Base-by-base conservation (phyloP, 64 coral and sea anemone species). In the Cladopsammia gracilis region DNA sequence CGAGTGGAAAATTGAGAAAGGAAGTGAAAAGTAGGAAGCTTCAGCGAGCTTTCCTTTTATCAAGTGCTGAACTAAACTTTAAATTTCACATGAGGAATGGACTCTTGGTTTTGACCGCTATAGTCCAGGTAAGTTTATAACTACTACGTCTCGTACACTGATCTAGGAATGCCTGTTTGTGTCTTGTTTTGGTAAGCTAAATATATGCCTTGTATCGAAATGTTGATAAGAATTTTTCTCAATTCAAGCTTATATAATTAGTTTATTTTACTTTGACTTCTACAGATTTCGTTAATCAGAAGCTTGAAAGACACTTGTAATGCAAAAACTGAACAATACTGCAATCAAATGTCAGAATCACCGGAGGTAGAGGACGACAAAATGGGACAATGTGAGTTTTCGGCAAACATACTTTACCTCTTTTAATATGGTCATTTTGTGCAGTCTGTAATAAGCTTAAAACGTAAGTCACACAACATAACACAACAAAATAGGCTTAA, bases 361-460 rank as follows among this genome's bases (percentile, higher is more conserved):
- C 18, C 3, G 64, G 80, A 84, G 18, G 2, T 7, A 84, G 46
- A 84, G 44, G 13, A 66, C 3, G 61, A 84, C 62, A 47, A 68
- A 8, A 84, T 84, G 80, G 80, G 80, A 1, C 80, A 84, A 84
- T 13, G 80, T 84, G 62, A 84, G 80, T 84, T 84, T 25, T 45
- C 46, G 5, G 5, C 18, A 14, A 44, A 9, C 71, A 34, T 0
- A 34, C 34, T 34, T 34, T 34, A 34, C 34, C 34, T 34, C 34
- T 34, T 34, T 34, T 34, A 34, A 34, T 2, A 34, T 34, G n/a
- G n/a, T n/a, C n/a, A n/a, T n/a, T n/a, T 34, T 34, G 34, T 34
- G 34, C 34, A 34, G n/a, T 34, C 34, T 34, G 34, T 34, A 34
- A 34, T 34, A 34, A n/a, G n/a, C n/a, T n/a, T n/a, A n/a, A 34